A percentile compares a stretch with the other conserved stretches of the same genome.
Conservation (phyloP, 2,888 invertebrate genomes). For the Drosophila prostipennis region DNA sequence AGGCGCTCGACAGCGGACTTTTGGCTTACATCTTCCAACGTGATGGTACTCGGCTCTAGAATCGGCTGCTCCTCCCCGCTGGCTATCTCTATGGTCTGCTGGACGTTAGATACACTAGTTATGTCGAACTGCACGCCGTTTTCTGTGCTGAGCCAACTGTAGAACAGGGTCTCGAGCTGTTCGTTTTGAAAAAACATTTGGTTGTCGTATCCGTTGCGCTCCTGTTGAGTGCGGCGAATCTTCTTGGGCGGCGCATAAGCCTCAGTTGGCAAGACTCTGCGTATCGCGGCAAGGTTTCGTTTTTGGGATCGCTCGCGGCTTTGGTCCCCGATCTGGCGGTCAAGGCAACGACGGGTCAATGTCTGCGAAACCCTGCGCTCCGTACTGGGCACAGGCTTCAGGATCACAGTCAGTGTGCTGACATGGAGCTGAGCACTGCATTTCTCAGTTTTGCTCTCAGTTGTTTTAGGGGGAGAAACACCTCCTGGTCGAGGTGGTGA, state of each 20-base stretch:
- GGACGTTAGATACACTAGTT: slow-evolving; percentile 52
- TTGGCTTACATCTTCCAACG: slow-evolving; percentile 55
- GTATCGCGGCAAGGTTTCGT: slow-evolving; percentile 64
- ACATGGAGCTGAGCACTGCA: slow-evolving; percentile 53
- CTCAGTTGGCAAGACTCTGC: slow-evolving; percentile 68
- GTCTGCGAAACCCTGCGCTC: slow-evolving; percentile 31
- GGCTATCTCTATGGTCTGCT: slow-evolving; percentile 52
- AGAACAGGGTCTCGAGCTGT: slow-evolving; percentile 78
- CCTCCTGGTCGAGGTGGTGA: slow-evolving; percentile 14
- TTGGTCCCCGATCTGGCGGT: slow-evolving; percentile 3
- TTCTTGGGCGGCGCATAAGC: slow-evolving; percentile 81
- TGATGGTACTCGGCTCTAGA: slow-evolving; percentile 9
- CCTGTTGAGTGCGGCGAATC: slow-evolving; percentile 78
- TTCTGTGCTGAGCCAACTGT: slow-evolving; percentile 77
- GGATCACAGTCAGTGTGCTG: slow-evolving; percentile 73
- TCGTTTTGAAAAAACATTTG: slow-evolving; percentile 74
- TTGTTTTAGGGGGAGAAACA: background rate
- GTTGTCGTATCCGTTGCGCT: slow-evolving; percentile 59
- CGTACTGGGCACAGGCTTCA: slow-evolving; percentile 63
- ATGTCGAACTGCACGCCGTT: slow-evolving; percentile 79
- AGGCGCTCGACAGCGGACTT: slow-evolving; percentile 65
- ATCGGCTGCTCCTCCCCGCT: slow-evolving; percentile 32
- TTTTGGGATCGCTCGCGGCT: slow-evolving; percentile 49
- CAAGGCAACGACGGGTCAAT: slow-evolving; percentile 22
- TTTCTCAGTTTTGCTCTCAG: background rate